Conservation (phyloP, 1,140 invertebrate genomes). For the Penaeus chinensis region DNA sequence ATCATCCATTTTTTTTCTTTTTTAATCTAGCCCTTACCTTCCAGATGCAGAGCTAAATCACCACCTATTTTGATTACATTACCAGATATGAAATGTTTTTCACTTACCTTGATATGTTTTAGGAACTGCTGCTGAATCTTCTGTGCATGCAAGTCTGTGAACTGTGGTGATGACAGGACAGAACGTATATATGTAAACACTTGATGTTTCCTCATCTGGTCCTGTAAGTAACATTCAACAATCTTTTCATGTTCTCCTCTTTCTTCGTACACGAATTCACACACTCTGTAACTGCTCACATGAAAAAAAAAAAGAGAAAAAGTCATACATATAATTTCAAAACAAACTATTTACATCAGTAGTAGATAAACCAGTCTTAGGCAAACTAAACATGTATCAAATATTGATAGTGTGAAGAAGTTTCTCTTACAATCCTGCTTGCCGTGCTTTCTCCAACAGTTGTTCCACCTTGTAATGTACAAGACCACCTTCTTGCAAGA, state of each 20-base stretch:
- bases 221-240: constrained; percentile 74
- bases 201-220: constrained; percentile 70
- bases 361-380: background rate
- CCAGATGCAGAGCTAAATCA: no score
- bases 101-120: constrained; percentile 56
- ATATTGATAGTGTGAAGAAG: background rate
- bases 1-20: no score
- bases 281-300: constrained; percentile 74
- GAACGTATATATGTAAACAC: constrained; percentile 68
- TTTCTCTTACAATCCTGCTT: constrained; percentile 76
- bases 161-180: constrained; percentile 64
- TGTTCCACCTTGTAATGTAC: constrained; percentile 73
- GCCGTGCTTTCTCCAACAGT: constrained; percentile 74
- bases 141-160: constrained; percentile 54
- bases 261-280: constrained; percentile 75
- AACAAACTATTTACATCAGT: background rate
- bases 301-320: constrained; percentile 20
- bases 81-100: background rate
- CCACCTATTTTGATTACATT: no score
- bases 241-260: constrained; percentile 73
- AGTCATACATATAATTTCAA: background rate
- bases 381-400: background rate
- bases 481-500: constrained; percentile 79
- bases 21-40: no score
- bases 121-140: constrained; percentile 59